Conservation (phyloP, 2,113 vertebrate genomes). For the Amazona vittata region DNA sequence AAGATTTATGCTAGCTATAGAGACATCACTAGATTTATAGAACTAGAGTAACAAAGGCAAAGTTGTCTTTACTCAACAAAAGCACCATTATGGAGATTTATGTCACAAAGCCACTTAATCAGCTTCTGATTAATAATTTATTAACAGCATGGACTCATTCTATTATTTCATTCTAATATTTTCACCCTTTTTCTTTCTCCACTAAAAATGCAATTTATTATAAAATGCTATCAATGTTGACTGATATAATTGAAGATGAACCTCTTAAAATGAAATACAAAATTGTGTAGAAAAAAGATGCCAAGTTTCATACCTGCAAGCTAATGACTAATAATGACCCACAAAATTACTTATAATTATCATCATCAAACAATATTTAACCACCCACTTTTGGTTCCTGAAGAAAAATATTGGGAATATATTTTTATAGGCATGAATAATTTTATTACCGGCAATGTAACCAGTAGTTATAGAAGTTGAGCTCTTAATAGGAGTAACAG, state of each 20-base stretch:
- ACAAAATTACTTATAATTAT: neutral
- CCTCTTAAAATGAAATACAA: neutral
- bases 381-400: neutral
- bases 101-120: neutral
- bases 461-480: neutral
- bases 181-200: neutral
- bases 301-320: neutral
- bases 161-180: neutral
- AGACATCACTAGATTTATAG: neutral
- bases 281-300: neutral
- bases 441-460: neutral
- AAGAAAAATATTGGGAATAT: neutral
- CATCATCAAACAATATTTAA: neutral
- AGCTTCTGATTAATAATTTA: constrained; percentile 17
- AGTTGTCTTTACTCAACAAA: neutral
- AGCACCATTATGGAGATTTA: neutral
- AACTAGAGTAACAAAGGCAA: neutral
- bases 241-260: neutral
- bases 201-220: neutral
- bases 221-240: neutral
- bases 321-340: neutral
- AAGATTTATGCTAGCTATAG: neutral
- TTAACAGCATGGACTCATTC: neutral
- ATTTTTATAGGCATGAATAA: neutral
- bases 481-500: neutral